Evolutionary conservation across 2,888 invertebrate genomes (phyloP), one percentile per base, ranked within the genome.

Genomic region (Chrysina gloriosa): DNA sequence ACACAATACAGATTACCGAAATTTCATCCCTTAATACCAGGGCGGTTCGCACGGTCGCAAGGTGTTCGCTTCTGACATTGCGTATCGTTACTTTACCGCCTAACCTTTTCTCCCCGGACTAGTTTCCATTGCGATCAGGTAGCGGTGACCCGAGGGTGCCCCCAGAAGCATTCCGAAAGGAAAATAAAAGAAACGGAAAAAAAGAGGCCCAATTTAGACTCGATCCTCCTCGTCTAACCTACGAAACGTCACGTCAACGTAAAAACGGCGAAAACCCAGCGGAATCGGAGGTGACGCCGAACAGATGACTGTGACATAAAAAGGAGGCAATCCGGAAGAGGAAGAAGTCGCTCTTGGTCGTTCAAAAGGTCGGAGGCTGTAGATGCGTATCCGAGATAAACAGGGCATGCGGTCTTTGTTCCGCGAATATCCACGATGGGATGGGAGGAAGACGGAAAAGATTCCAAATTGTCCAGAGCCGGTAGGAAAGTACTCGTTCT

Each of bases 251-350:
- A 50, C 39, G 39, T 16, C n/a, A n/a, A 14, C 16, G 14, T 9
- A 31, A 31, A 31, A 29, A n/a, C 47, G 42, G 7, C 9, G 48
- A 39, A 34, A 36, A 63, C 31, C 14, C 63, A 63, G 36, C 50
- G 63, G 42, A 61, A 42, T 27, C 16, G 9, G 27, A 16, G 27
- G 58, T 52, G 39, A 34, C 39, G 56, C 54, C 25, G 36, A 47
- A 36, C 66, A 66, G 66, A 66, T 63, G 63, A 63, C 36, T 21
- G 29, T 27, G 45, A 63, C 47, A 45, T 36, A 67, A 66, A 67
- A 74, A 67, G 31, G 69, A 56, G 65, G 68, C 73, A 75, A 77
- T 75, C 73, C 77, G 77, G 77, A 77, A 77, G 76, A 78, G 76
- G 77, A 78, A 77, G 76, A 61, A 61, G 74, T 34, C 19, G 56